Conservation (phyloP, 2,113 vertebrate species). For the Nothobranchius kuhntae region DNA sequence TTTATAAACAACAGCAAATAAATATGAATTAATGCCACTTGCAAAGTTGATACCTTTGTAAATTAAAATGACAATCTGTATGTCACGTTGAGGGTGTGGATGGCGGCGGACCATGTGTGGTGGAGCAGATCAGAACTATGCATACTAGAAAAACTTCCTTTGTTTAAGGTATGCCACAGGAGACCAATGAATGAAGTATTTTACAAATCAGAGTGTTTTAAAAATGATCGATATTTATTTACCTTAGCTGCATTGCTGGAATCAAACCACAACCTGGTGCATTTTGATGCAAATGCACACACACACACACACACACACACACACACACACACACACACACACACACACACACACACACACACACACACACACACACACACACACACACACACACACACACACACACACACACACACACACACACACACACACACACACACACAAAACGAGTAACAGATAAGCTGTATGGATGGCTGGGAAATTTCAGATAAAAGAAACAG, state of each 20-base stretch:
- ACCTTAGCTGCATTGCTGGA: conserved; percentile 9
- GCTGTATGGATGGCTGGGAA: conserved; percentile 17
- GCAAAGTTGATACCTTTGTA: too few relatives aligned
- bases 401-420: too few relatives aligned
- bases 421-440: background rate
- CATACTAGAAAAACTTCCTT: background rate
- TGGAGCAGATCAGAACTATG: background rate
- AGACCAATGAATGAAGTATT: conserved; percentile 3
- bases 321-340: too few relatives aligned
- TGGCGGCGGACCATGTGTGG: too few relatives aligned
- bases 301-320: too few relatives aligned
- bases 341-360: too few relatives aligned
- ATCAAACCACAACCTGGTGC: conserved; percentile 1
- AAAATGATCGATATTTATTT: conserved; percentile 7
- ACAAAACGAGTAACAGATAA: conserved; percentile 21
- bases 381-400: too few relatives aligned
- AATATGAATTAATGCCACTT: too few relatives aligned
- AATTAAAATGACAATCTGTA: too few relatives aligned
- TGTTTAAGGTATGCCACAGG: background rate
- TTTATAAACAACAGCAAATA: too few relatives aligned
- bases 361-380: too few relatives aligned
- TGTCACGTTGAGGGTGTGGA: too few relatives aligned
- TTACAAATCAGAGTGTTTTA: background rate
- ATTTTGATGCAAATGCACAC: background rate
- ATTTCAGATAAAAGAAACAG: conserved; percentile 30